phyloP scores from a whole-genome alignment of 2,888 invertebrate genomes.

The Neuroscelio doddi region DNA sequence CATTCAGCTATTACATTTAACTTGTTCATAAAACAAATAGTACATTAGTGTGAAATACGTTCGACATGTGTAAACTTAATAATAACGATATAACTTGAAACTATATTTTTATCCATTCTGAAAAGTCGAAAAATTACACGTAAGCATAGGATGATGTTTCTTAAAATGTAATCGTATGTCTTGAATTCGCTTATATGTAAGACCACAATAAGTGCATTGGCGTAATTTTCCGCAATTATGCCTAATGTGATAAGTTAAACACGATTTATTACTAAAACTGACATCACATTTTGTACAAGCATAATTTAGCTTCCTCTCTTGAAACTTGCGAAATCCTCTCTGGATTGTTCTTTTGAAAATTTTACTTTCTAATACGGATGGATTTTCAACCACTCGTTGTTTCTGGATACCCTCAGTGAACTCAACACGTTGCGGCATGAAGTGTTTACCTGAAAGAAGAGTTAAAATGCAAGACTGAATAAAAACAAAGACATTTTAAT shows the following conservation, averaged over 20 bases:
- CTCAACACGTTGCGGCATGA: too few species aligned
- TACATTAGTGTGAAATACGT: too few species aligned
- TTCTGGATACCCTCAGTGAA: too few species aligned
- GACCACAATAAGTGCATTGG: slow-evolving; percentile 62
- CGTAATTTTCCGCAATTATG: slow-evolving; percentile 62
- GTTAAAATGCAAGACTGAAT: slow-evolving; percentile 11
- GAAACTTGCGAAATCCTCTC: slow-evolving; percentile 26
- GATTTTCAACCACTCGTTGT: too few species aligned
- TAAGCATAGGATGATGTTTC: slow-evolving; percentile 47
- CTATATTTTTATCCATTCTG: neutral
- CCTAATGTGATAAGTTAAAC: slow-evolving; percentile 57
- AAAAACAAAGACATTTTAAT: too few species aligned
- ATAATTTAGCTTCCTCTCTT: slow-evolving; percentile 35
- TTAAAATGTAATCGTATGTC: slow-evolving; percentile 58
- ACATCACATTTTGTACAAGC: slow-evolving; percentile 55
- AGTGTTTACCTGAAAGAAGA: slow-evolving; percentile 14
- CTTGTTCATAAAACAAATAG: too few species aligned
- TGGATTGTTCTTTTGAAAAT: too few species aligned
- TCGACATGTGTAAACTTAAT: too few species aligned
- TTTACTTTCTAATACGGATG: too few species aligned
- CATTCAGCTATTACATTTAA: too few species aligned
- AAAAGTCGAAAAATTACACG: slow-evolving; percentile 12
- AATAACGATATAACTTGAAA: too few species aligned
- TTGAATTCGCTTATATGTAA: slow-evolving; percentile 55
- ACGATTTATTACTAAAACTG: slow-evolving; percentile 56